Percentiles rank a stretch among this genome's conserved stretches.
Evolutionary conservation across 2,797 vertebrate genomes (phyloP).

Genomic region (Columba guinea): DNA sequence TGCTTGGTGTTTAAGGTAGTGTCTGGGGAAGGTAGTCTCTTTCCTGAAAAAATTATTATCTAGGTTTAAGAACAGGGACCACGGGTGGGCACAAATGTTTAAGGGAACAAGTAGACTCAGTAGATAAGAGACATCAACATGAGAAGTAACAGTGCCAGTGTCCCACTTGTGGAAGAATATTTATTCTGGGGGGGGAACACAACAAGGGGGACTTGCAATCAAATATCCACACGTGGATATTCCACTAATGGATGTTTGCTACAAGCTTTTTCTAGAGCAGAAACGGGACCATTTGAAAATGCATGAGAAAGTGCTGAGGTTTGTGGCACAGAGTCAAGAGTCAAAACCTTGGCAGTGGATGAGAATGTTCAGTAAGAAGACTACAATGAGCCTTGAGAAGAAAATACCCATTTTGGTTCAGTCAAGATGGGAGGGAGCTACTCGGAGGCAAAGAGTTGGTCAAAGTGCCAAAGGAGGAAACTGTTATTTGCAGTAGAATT

Average conservation of each 20-base stretch:
- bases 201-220: neutral
- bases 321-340: neutral
- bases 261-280: neutral
- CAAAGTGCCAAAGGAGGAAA: neutral
- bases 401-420: neutral
- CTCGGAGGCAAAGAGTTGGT: rapidly evolving
- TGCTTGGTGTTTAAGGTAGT: neutral
- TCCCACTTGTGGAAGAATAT: neutral
- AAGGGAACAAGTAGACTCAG: neutral
- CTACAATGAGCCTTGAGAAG: neutral
- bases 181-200: neutral
- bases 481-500: neutral
- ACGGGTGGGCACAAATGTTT: neutral
- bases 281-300: neutral
- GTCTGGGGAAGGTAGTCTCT: neutral
- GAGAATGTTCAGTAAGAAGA: neutral
- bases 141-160: neutral
- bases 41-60: neutral
- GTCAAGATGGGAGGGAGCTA: rapidly evolving
- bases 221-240: neutral
- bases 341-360: neutral
- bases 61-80: neutral
- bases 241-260: neutral
- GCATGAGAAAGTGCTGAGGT: rapidly evolving
- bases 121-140: neutral